A percentile compares a stretch with the other conserved stretches of the same genome.
Evolutionary conservation across 2,888 invertebrate genomes (phyloP).

Genomic region (Sussaba pulchella): DNA sequence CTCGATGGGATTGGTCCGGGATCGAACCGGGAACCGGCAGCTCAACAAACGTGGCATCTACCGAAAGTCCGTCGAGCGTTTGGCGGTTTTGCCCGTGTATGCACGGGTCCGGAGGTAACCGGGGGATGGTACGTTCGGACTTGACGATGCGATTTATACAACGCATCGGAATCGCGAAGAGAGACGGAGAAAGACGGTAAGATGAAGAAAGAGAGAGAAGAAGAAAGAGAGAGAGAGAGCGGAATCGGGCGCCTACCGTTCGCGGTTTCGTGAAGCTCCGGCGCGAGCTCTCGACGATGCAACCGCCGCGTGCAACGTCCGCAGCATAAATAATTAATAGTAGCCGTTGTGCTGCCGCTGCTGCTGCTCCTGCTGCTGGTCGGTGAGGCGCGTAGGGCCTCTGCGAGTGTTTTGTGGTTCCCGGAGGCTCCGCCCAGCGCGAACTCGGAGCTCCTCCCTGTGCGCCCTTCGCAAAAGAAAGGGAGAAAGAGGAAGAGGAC

Average conservation of each 20-base stretch:
- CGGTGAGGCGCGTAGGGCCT: slow-evolving; percentile 53
- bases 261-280: slow-evolving; percentile 25
- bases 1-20: slow-evolving; percentile 82
- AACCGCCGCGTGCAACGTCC: slow-evolving; percentile 78
- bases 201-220: no score
- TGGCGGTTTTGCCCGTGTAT: slow-evolving; percentile 14
- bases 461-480: slow-evolving; percentile 57
- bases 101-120: neutral
- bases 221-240: slow-evolving; percentile 65
- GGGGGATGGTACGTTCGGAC: neutral
- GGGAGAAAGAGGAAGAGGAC: slow-evolving; percentile 42
- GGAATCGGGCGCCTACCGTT: slow-evolving; percentile 66
- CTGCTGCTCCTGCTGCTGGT: slow-evolving; percentile 64
- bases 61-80: no score
- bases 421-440: slow-evolving; percentile 83
- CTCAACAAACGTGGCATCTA: neutral
- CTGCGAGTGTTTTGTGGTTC: slow-evolving; percentile 70
- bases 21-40: slow-evolving; percentile 59
- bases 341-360: slow-evolving; percentile 79
- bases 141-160: slow-evolving; percentile 6
- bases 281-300: slow-evolving; percentile 59
- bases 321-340: slow-evolving; percentile 84
- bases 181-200: no score
- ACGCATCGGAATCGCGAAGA: slow-evolving; percentile 42
- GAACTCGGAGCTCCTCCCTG: slow-evolving; percentile 83